Conservation (phyloP, 2,888 invertebrate genomes). For the Geophilus truncorum region DNA sequence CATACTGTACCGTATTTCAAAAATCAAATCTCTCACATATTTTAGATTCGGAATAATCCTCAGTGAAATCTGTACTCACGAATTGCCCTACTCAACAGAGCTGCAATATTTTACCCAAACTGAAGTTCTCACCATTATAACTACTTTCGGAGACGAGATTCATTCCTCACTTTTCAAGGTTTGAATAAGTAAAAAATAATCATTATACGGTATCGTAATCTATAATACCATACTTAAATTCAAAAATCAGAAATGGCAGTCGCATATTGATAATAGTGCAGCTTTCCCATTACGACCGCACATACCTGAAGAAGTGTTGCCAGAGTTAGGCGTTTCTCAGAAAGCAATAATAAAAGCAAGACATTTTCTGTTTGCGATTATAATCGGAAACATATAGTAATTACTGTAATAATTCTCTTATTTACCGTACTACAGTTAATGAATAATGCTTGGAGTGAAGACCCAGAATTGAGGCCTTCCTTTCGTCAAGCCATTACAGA, state of each 20-base stretch:
- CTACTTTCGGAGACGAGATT: neutral
- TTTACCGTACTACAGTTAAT: neutral
- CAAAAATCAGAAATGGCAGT: neutral
- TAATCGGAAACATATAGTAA: no score
- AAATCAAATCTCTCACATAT: neutral
- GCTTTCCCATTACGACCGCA: neutral
- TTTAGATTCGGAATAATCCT: constrained; percentile 6
- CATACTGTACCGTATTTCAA: no score
- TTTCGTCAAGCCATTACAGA: neutral
- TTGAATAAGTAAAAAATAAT: neutral
- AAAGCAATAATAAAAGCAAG: neutral
- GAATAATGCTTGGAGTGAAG: constrained; percentile 13
- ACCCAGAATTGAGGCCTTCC: neutral
- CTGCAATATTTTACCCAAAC: constrained; percentile 1
- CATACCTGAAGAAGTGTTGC: neutral
- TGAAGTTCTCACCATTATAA: neutral
- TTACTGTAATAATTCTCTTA: neutral
- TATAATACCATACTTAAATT: no score
- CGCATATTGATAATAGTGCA: neutral
- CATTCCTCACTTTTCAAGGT: neutral
- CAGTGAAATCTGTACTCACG: constrained; percentile 6
- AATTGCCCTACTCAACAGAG: neutral
- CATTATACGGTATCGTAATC: no score
- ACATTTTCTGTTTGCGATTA: neutral
- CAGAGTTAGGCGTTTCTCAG: neutral